phyloP scores from a whole-genome alignment of 2,797 vertebrate genomes.

The Gymnoscopelus microlampas region DNA sequence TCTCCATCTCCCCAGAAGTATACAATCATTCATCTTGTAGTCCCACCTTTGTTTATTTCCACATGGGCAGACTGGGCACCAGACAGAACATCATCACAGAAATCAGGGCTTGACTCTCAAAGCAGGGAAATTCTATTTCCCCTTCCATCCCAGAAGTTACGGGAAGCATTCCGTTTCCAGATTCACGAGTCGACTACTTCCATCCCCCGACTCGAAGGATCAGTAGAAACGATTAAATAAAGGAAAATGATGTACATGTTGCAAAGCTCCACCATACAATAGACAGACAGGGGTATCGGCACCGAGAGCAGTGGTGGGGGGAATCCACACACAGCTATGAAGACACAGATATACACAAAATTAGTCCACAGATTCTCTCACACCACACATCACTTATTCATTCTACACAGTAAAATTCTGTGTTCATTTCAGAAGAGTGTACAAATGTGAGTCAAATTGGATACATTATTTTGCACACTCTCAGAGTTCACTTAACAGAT shows the following conservation, averaged over 20 bases:
- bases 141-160: constrained; percentile 41
- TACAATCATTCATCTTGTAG: constrained; percentile 71
- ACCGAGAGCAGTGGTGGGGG: background rate
- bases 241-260: constrained; percentile 24
- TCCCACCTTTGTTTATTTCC: constrained; percentile 54
- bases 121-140: constrained; percentile 62
- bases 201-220: constrained; percentile 25
- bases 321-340: constrained; percentile 11
- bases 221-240: constrained; percentile 40
- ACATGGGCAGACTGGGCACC: constrained; percentile 33
- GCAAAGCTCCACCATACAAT: constrained; percentile 21
- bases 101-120: constrained; percentile 43
- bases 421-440: background rate
- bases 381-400: background rate
- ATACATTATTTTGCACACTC: background rate
- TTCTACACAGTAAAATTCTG: background rate
- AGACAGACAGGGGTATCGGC: background rate
- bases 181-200: constrained; percentile 8
- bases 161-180: constrained; percentile 47
- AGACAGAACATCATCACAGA: constrained; percentile 58
- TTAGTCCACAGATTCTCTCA: constrained; percentile 4
- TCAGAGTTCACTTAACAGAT: background rate
- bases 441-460: too few relatives aligned
- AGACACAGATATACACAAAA: constrained; percentile 23
- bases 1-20: constrained; percentile 3